Base-by-base conservation (phyloP, 2,888 invertebrate genomes). In the Epirrita christyi region DNA sequence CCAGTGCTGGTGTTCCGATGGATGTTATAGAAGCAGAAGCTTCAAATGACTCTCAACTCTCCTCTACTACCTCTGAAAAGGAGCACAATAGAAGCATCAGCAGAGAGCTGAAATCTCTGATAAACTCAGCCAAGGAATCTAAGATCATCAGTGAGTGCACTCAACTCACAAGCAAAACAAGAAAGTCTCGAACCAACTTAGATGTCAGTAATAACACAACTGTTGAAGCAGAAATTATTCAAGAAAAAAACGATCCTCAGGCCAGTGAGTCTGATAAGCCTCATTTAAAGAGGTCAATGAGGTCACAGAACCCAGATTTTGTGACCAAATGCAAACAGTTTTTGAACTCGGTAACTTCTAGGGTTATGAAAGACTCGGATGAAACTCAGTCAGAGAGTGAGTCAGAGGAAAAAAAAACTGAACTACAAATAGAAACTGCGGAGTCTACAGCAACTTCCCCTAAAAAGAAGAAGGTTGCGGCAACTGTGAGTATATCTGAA, bases 101-200 rank as follows among this genome's bases (percentile, higher is more conserved):
- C 56, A 87, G 94, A 61, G 95, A 95, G 76, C 83, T 95, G 55
- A 90, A 93, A 67, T 94, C 93, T 1, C 81, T 95, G 21, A 93
- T 95, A 63, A 94, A 94, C 29, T 93, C 95, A 10, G 94, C 95
- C 21, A 95, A 93, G 75, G 95, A 95, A 72, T 95, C 95, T 0
- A 94, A 95, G 74, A 93, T 95, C 45, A 91, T 94, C 41, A 93
- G 88, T 67, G 93, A 93, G 76, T 94, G 92, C 73, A 93, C 89
- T 11, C 92, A 88, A 61, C 75, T 94, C n/a, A 89, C 85, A 41
- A 91, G 84, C 55, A 93, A 92, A 68, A 92, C 85, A 27, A 86
- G 84, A 58, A 93, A 90, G 59, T 92, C 92, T 40, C 85, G 89
- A 63, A 64, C 73, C 36, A 83, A 86, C 36, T 76, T 92, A 44